Evolutionary conservation across 2,113 vertebrate species (phyloP), one percentile per base, ranked within the genome.

Genomic region (Sardina pilchardus): DNA sequence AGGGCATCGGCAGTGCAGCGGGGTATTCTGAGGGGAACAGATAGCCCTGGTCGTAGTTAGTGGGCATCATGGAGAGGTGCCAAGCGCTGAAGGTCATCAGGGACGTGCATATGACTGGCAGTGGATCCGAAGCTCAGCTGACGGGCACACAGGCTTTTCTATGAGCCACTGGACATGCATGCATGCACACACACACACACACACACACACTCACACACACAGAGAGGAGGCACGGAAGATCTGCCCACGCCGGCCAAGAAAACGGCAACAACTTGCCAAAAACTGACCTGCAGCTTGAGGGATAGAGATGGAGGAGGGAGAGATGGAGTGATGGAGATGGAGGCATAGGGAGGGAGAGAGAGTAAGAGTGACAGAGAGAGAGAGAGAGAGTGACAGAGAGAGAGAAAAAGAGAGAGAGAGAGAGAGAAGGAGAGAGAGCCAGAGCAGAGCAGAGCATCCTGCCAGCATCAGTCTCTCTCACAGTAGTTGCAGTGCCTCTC

Each of bases 151-250:
- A 99, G 97, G 83, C 95, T 99, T 89, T 93, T 99, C 87, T 97
- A 98, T 4, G 97, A 97, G 44, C 98, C 99, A 39, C 97, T 98
- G 97, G 98, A 97, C 6, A 16, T 30, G 56, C 44, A 50, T 26
- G 82, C 8, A 82, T 19, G 78, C 0, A 1, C 63, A 59, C 81
- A 0, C 30, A 43, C 50, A 80, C 4, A 42, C 81, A 82, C 81
- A 82, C 45, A 82, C 82, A 82, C 45, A 82, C 45, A 34, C 47
- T 36, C 47, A 53, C 82, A 82, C 82, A 83, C 26, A 71, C n/a
- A 26, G 0, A 34, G 26, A 12, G 12, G 10, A 30, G 19, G 24
- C 24, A 24, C 2, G 59, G 10, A 71, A 34, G 2, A 71, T 14
- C 7, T 30, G 9, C 26, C n/a, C 26, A 14, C 30, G 6, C n/a